Percentiles rank a stretch among this genome's conserved stretches.
Evolutionary conservation across 2,113 vertebrate genomes (phyloP).

Genomic region (Notarius quadriscutis): DNA sequence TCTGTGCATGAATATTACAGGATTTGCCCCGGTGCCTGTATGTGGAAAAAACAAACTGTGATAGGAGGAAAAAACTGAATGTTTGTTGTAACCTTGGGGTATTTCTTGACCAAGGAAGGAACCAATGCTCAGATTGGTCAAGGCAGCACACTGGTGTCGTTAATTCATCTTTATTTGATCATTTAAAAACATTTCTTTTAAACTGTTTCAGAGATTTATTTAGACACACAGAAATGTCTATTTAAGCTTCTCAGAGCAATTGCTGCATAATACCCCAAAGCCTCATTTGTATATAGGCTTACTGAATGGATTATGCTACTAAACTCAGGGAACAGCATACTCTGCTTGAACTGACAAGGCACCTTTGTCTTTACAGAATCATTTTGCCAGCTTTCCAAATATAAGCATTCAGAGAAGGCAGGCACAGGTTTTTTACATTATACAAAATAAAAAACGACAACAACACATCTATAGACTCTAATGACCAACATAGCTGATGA

Average conservation of each 20-base stretch:
- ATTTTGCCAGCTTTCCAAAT: not conserved
- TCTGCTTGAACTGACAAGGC: not conserved
- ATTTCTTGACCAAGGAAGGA: not conserved
- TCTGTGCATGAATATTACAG: not conserved
- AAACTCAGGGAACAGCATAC: not conserved
- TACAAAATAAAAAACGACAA: not conserved
- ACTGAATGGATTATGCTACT: not conserved
- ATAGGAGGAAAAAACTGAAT: not conserved
- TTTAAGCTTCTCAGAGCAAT: not conserved
- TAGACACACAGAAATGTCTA: not conserved
- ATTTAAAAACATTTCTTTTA: not conserved
- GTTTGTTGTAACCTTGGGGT: not conserved
- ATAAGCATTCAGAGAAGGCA: not conserved
- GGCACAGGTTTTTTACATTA: not conserved
- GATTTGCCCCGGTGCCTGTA: not conserved
- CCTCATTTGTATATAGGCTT: not conserved
- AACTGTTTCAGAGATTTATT: not conserved
- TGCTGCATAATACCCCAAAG: constrained; percentile 1
- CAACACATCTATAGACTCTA: not conserved
- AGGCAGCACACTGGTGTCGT: not conserved
- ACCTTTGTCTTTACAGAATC: not conserved
- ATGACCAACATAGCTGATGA: not conserved
- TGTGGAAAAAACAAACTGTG: not conserved
- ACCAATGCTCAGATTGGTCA: not conserved
- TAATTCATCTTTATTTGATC: not conserved